Evolutionary conservation across 2,888 invertebrate genomes (phyloP).

Genomic region (Acanthosoma haemorrhoidale): DNA sequence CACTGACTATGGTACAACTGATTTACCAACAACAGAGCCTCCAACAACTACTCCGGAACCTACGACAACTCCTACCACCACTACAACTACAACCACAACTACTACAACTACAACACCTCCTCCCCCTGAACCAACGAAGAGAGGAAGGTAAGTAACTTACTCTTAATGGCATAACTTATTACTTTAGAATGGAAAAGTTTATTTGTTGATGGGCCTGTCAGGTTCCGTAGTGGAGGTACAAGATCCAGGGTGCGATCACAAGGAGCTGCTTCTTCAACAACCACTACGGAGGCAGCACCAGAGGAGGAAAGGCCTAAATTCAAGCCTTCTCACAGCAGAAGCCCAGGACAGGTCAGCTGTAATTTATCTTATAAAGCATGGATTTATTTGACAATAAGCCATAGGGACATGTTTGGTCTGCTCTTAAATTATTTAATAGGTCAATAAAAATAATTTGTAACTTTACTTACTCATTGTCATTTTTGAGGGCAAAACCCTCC

Average conservation of each 20-base stretch:
- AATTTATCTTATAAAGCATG: neutral
- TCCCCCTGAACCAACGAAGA: conserved; percentile 33
- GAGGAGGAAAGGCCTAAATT: conserved; percentile 46
- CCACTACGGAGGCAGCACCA: conserved; percentile 36
- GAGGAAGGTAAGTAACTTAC: conserved; percentile 31
- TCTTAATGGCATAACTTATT: too few relatives aligned
- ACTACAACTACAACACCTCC: conserved; percentile 33
- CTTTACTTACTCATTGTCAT: too few relatives aligned
- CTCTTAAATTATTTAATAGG: too few relatives aligned
- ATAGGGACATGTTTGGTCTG: neutral
- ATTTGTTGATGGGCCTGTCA: neutral
- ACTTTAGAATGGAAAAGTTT: neutral
- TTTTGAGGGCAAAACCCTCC: too few relatives aligned
- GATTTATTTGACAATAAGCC: neutral
- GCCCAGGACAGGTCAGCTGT: conserved; percentile 37
- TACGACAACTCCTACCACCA: conserved; percentile 47
- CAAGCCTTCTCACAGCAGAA: conserved; percentile 41
- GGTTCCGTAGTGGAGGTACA: conserved; percentile 32
- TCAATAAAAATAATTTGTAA: too few relatives aligned
- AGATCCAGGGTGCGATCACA: conserved; percentile 29
- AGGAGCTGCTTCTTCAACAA: conserved; percentile 30
- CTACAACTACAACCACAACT: conserved; percentile 42
- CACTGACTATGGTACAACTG: conserved; percentile 43
- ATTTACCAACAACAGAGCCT: conserved; percentile 53
- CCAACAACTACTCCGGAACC: conserved; percentile 54